A percentile compares a stretch with the other conserved stretches of the same genome.
These are phyloP conservation scores for Morbakka virulenta DNA, from an alignment of 30 jellyfish, hydroid and myxozoan genomes.

Conservation along the genomic window DNA sequence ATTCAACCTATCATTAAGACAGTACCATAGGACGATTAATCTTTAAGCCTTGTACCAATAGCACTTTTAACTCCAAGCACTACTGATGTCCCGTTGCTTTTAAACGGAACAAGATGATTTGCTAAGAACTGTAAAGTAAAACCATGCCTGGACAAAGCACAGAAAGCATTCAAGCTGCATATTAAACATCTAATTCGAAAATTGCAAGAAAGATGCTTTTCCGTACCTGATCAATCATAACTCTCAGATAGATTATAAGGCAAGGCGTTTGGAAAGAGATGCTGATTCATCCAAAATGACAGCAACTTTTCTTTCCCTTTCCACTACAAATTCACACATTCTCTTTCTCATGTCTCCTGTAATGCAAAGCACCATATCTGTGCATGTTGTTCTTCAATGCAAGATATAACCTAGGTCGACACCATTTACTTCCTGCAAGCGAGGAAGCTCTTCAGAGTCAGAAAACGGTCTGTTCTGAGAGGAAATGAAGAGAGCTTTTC, in stretches of 20 bases:
- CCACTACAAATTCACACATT: conserved; percentile 69
- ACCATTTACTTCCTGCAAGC: not conserved
- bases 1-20: not conserved
- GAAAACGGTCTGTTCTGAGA: not conserved
- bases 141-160: not conserved
- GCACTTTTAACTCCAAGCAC: conserved; percentile 9
- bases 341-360: conserved; percentile 87
- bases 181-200: conserved; percentile 16
- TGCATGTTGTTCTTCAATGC: not conserved
- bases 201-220: conserved; percentile 15
- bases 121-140: conserved; percentile 8
- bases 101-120: conserved; percentile 6
- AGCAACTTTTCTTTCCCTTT: conserved; percentile 23
- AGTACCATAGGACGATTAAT: conserved; percentile 4
- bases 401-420: not conserved
- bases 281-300: conserved; percentile 24
- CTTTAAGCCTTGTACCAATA: conserved; percentile 13
- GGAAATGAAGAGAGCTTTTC: not conserved
- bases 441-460: not conserved
- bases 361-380: not conserved
- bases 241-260: conserved; percentile 4
- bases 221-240: conserved; percentile 10
- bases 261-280: too few species aligned
- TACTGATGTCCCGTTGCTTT: conserved; percentile 42
- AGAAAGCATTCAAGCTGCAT: not conserved